Evolutionary conservation across 2,113 vertebrate genomes (phyloP).

Genomic region (Toxotes chatareus): DNA sequence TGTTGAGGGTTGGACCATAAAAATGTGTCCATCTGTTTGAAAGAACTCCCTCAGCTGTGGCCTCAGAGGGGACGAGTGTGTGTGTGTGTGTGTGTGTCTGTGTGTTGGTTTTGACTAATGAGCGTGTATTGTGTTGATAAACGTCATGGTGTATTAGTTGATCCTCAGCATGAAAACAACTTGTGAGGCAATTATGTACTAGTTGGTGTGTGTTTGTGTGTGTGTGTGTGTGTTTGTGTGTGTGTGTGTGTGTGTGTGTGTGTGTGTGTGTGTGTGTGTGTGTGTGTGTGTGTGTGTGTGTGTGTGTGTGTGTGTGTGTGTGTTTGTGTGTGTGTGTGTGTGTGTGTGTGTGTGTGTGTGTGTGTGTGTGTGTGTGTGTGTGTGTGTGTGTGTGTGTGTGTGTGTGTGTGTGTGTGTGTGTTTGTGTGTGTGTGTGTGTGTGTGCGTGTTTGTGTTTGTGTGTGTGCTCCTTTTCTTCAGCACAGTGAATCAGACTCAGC

Average conservation of each 20-base stretch:
- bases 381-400: no score
- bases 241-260: neutral
- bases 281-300: no score
- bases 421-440: no score
- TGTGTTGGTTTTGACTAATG: slow-evolving; percentile 39
- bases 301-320: no score
- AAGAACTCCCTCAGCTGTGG: slow-evolving; percentile 57
- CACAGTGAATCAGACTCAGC: no score
- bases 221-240: neutral
- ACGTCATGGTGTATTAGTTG: slow-evolving; percentile 30
- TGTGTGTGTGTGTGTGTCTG: slow-evolving; percentile 19
- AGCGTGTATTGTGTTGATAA: slow-evolving; percentile 27
- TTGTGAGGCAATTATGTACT: slow-evolving; percentile 1
- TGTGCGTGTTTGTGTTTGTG: no score
- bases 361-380: no score
- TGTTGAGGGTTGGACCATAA: slow-evolving; percentile 37
- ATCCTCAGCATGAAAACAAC: slow-evolving; percentile 14
- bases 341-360: no score
- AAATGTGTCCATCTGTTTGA: slow-evolving; percentile 70
- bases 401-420: neutral
- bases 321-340: no score
- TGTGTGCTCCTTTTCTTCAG: no score
- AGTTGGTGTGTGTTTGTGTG: slow-evolving; percentile 9
- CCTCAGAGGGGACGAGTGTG: slow-evolving; percentile 9
- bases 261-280: neutral